Evolutionary conservation across 2,797 vertebrate species (phyloP), one percentile per base, ranked within the genome.

Genomic region (Halcyon chelicuti): DNA sequence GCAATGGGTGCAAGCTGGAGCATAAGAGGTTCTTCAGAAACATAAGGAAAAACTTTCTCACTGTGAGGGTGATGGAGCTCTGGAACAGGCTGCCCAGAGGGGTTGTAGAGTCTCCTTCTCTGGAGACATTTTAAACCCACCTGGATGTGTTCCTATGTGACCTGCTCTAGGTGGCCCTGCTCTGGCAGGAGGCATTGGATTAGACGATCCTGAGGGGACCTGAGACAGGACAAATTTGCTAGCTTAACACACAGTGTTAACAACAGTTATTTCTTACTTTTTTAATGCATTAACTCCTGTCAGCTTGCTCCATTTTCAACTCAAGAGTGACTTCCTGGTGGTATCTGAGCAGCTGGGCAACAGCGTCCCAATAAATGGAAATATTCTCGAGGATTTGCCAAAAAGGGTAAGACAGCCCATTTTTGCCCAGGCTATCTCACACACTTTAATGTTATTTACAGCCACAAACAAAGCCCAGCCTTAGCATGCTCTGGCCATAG

Each of bases 281-380:
- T 77, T 54, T 26, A 16, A 19, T 28, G 35, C 21, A 13, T 51
- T 66, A 61, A 51, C 7, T 82, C 51, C 60, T 51, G 31, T 46
- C 49, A 81, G 23, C 42, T 84, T 72, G 35, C 58, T 81, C 21
- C 10, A 9, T 49, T 37, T 72, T 46, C 51, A 90, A 37, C 31
- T 88, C 37, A 65, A 14, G 71, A 72, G 16, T 0, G 0, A 62
- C 14, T 62, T 86, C 49, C 29, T 39, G 10, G 16, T 31, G 44
- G 7, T 28, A 62, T 6, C 37, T 47, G 46, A 86, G 42, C 57
- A 72, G 26, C 46, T 68, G 66, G 66, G 42, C 21, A 75, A 22
- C 0, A 2, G 0, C 2, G 33, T 39, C 35, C 0, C 0, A 54
- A n/a, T 0, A 8, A 40, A 37, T 0, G 6, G 40, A 68, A 86